Evolutionary conservation across 2,113 vertebrate species (phyloP), one percentile per base, ranked within the genome.

Genomic region (Hemicordylus capensis): DNA sequence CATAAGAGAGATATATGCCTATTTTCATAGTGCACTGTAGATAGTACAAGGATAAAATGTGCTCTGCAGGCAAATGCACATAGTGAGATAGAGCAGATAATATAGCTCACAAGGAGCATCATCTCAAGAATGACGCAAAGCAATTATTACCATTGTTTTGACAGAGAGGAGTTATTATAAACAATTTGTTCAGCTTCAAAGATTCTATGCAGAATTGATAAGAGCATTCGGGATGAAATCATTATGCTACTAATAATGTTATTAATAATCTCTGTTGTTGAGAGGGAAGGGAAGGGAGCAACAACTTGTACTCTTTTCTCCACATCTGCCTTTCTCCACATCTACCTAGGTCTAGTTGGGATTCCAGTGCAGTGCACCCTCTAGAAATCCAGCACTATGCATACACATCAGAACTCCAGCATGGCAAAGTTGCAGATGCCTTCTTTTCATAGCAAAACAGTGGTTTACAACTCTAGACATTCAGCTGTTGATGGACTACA

Each of bases 91-190:
- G 37, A 77, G 80, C 9, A 94, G 93, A 77, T 39, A 69, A 83
- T 34, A n/a, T 69, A 61, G 81, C 2, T 28, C 1, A 61, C 76
- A 74, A 84, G 80, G 70, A n/a, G 6, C 0, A 7, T 12, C 48
- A 69, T 77, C 81, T 92, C 89, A 88, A 89, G 63, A 0, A 58
- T 6, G 54, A 76, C 86, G 84, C 88, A 77, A 88, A 86, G 83
- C 82, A 58, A 85, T 86, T 82, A 87, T 76, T 28, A 91, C 54
- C 86, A 85, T 84, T 0, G 75, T 89, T 94, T 91, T 88, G 82
- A 92, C 89, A 58, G 76, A 81, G 72, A 69, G 76, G 31, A 26
- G n/a, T 67, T n/a, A 26, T 42, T 76, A 44, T 77, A 67, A 56
- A 20, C 61, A 58, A 0, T 85, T 85, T 80, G 85, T 88, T 80